Conservation (phyloP, 2,888 invertebrate genomes). For the Cynaeus angustus region DNA sequence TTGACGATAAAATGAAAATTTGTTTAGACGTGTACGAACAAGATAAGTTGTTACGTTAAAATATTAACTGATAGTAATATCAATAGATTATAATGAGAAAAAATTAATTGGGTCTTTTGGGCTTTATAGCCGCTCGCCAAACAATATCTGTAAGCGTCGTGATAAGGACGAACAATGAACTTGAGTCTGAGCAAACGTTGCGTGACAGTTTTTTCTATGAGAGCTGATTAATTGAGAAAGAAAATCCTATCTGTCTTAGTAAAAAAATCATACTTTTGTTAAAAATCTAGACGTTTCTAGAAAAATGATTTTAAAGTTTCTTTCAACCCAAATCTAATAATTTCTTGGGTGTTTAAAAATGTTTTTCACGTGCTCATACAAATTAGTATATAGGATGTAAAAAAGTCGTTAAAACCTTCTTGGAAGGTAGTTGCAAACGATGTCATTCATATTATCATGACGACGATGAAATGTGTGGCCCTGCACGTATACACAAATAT, state of each 20-base stretch:
- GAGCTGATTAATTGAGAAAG: background rate
- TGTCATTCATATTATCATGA: slow-evolving; percentile 1
- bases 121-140: background rate
- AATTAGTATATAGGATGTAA: background rate
- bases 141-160: background rate
- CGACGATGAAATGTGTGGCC: background rate
- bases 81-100: background rate
- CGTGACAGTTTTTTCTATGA: slow-evolving; percentile 1
- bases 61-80: too few species aligned
- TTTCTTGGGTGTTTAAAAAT: too few species aligned
- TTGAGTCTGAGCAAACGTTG: background rate
- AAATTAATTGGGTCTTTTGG: background rate
- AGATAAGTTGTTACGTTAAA: too few species aligned
- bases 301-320: too few species aligned
- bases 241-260: background rate
- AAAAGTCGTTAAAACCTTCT: too few species aligned
- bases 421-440: too few species aligned
- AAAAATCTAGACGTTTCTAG: too few species aligned
- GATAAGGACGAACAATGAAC: background rate
- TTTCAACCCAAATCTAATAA: too few species aligned
- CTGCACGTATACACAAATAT: slow-evolving; percentile 19
- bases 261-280: background rate
- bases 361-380: background rate
- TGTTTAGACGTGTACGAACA: too few species aligned
- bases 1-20: too few species aligned